A percentile compares a stretch with the other conserved stretches of the same genome.
phyloP scores from a whole-genome alignment of 53 echinoderm and acorn worm species.

The Crossaster papposus region DNA sequence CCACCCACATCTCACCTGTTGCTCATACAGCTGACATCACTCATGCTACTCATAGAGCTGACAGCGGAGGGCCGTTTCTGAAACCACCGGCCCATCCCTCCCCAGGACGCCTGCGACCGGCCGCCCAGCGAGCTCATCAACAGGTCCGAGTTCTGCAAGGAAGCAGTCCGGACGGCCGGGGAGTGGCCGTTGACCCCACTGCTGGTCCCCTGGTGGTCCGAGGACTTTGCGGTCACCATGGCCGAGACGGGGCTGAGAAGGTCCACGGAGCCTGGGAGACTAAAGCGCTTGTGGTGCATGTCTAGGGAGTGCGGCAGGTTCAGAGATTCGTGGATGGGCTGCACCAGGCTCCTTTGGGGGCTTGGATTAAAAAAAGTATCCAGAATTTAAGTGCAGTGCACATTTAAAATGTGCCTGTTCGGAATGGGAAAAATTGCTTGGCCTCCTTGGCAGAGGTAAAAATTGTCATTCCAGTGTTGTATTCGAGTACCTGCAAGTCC shows the following conservation, averaged over 20 bases:
- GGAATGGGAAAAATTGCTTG: no score
- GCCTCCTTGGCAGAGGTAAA: no score
- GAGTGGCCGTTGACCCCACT: not conserved
- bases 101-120: constrained; percentile 1
- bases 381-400: not conserved
- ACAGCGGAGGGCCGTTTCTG: constrained; percentile 63
- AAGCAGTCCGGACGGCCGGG: not conserved
- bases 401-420: no score
- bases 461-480: no score
- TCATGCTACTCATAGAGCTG: constrained; percentile 79
- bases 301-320: constrained; percentile 25
- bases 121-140: not conserved
- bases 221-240: constrained; percentile 4
- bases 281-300: constrained; percentile 17
- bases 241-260: constrained; percentile 51
- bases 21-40: constrained; percentile 82
- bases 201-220: not conserved
- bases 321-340: constrained; percentile 61
- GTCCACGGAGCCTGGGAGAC: constrained; percentile 70
- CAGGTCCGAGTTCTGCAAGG: constrained; percentile 7
- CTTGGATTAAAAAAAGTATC: not conserved
- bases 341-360: constrained; percentile 59
- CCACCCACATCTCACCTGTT: constrained; percentile 50
- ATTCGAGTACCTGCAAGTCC: no score
- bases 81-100: constrained; percentile 44